These are phyloP conservation scores for Tichodroma muraria DNA, from an alignment of 2,113 vertebrate species.

Conservation along the genomic window DNA sequence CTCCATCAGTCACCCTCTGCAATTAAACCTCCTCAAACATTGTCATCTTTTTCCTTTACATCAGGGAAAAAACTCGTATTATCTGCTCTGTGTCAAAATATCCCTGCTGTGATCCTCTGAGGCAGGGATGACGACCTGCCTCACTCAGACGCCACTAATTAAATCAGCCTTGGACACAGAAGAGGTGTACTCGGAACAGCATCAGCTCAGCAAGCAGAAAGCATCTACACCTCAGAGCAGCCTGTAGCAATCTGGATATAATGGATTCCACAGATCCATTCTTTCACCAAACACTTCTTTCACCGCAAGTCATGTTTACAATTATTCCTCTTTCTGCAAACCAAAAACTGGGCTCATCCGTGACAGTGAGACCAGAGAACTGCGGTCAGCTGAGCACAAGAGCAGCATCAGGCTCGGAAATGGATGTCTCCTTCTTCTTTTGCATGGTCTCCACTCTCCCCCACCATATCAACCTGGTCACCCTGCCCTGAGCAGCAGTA, in stretches of 20 bases:
- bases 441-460: background rate
- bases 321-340: background rate
- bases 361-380: background rate
- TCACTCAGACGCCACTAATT: background rate
- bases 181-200: background rate
- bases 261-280: background rate
- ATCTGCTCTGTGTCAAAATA: conserved; percentile 1
- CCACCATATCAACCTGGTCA: background rate
- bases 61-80: background rate
- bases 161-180: background rate
- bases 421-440: background rate
- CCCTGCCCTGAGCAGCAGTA: background rate
- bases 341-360: background rate
- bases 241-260: background rate
- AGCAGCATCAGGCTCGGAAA: background rate
- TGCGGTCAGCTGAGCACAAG: background rate
- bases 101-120: background rate
- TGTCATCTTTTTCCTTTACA: background rate
- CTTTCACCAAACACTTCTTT: background rate
- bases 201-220: background rate
- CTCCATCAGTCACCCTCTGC: background rate
- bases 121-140: background rate
- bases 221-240: background rate
- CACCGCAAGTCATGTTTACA: background rate
- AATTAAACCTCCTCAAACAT: background rate